Conservation (phyloP, 2,797 vertebrate genomes). For the Sebastes iracundus region DNA sequence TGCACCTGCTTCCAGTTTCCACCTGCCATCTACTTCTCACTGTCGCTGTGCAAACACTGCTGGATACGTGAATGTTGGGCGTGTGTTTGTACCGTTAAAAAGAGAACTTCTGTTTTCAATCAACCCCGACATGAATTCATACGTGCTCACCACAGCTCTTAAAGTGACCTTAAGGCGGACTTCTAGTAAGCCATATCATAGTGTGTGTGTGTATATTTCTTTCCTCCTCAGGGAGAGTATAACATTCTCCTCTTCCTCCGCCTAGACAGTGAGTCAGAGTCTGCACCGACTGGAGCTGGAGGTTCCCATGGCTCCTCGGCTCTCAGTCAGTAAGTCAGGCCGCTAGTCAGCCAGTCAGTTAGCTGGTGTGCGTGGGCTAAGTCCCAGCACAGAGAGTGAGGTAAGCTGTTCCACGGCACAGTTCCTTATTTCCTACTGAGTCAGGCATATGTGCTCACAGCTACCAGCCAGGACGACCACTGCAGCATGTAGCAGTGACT, state of each 20-base stretch:
- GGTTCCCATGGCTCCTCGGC: slow-evolving; percentile 68
- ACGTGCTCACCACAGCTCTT: not conserved
- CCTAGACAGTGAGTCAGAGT: slow-evolving; percentile 81
- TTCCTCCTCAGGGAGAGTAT: slow-evolving; percentile 43
- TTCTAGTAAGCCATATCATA: not conserved
- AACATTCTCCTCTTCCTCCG: slow-evolving; percentile 49
- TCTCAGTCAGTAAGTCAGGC: slow-evolving; percentile 60
- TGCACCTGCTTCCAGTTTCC: slow-evolving; percentile 79
- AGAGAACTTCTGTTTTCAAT: slow-evolving; percentile 50
- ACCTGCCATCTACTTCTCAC: slow-evolving; percentile 70
- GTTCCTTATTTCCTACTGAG: slow-evolving; percentile 69
- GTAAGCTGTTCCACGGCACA: slow-evolving; percentile 74
- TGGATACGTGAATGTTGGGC: not conserved
- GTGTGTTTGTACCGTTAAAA: not conserved
- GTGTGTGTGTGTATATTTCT: slow-evolving; percentile 19
- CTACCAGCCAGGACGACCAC: slow-evolving; percentile 30
- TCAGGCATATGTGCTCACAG: slow-evolving; percentile 66
- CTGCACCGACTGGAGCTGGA: slow-evolving; percentile 49
- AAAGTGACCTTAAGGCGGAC: slow-evolving; percentile 15
- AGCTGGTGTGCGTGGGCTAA: slow-evolving; percentile 66
- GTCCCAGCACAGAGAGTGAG: slow-evolving; percentile 62
- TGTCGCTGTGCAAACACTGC: slow-evolving; percentile 70
- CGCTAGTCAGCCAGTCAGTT: slow-evolving; percentile 47
- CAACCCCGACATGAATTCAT: not conserved
- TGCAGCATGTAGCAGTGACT: slow-evolving; percentile 50